Conservation (phyloP, 2,113 vertebrate species). For the Stegastes partitus region DNA sequence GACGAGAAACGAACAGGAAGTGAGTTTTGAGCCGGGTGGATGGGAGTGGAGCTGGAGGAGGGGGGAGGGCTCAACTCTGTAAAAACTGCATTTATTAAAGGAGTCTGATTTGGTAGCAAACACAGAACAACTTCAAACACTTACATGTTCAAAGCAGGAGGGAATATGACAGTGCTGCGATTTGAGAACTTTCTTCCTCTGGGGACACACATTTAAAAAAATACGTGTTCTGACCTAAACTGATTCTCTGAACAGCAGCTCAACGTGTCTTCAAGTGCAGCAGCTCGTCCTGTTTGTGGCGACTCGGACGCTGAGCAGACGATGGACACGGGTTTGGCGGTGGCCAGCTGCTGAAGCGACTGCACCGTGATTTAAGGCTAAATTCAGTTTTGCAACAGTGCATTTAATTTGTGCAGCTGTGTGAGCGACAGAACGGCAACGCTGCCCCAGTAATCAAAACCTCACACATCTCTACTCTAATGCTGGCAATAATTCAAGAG, state of each 20-base stretch:
- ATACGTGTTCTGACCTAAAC: conserved; percentile 56
- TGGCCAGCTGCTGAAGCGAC: not conserved
- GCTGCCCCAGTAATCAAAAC: not conserved
- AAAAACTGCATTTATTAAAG: conserved; percentile 62
- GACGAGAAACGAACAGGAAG: conserved; percentile 57
- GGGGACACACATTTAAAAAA: conserved; percentile 51
- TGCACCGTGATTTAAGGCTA: conserved; percentile 1
- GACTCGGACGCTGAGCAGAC: conserved; percentile 4
- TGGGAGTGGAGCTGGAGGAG: not conserved
- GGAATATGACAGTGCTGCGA: conserved; percentile 47
- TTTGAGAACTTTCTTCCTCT: conserved; percentile 48
- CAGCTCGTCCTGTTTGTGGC: conserved; percentile 42
- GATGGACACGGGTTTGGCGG: conserved; percentile 19
- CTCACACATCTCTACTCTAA: conserved; percentile 6
- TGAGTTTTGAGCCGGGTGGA: conserved; percentile 50
- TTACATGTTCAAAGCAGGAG: conserved; percentile 56
- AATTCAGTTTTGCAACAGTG: conserved; percentile 13
- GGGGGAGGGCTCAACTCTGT: conserved; percentile 17
- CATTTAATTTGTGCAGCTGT: conserved; percentile 5
- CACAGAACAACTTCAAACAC: conserved; percentile 65
- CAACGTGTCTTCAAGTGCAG: conserved; percentile 39
- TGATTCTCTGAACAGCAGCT: conserved; percentile 35
- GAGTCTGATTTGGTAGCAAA: conserved; percentile 60
- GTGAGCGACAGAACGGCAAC: not conserved
- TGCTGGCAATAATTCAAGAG: conserved; percentile 19